phyloP scores from a whole-genome alignment of 1,140 invertebrate species.

The Aphelenchoides besseyi region DNA sequence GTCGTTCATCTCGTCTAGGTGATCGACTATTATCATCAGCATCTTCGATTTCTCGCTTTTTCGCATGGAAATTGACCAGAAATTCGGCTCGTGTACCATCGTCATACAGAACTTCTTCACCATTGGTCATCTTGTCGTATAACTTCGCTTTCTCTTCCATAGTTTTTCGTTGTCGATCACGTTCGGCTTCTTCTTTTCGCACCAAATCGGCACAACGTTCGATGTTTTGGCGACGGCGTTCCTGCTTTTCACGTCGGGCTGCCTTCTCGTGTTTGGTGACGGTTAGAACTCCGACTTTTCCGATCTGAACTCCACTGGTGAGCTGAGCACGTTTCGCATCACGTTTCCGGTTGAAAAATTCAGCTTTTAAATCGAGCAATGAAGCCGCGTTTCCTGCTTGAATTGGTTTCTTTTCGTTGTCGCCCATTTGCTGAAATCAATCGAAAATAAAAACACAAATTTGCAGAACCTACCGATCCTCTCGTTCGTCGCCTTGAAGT shows the following conservation, averaged over 20 bases:
- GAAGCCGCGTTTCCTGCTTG: not conserved
- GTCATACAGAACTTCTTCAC: conserved; percentile 34
- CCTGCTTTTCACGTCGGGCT: conserved; percentile 18
- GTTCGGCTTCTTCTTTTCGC: conserved; percentile 32
- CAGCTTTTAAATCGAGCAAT: conserved; percentile 8
- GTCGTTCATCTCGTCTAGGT: not conserved
- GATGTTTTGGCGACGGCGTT: conserved; percentile 21
- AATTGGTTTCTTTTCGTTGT: not conserved
- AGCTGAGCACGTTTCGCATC: conserved; percentile 10
- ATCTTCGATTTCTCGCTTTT: conserved; percentile 35
- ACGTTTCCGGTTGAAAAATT: conserved; percentile 14
- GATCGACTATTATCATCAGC: not conserved
- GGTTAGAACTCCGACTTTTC: conserved; percentile 20
- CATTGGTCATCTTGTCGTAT: conserved; percentile 39
- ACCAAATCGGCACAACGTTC: conserved; percentile 24
- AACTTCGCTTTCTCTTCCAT: conserved; percentile 26
- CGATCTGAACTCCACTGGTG: conserved; percentile 7
- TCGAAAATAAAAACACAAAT: not conserved
- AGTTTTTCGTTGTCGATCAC: conserved; percentile 32
- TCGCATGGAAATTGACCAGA: conserved; percentile 28
- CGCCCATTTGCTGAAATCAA: not conserved
- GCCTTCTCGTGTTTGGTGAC: conserved; percentile 35
- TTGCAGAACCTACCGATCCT: too few relatives aligned
- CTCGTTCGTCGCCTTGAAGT: too few relatives aligned
- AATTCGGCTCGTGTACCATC: conserved; percentile 32